phyloP scores from a whole-genome alignment of 2,797 vertebrate genomes.

The Sarcoramphus papa region DNA sequence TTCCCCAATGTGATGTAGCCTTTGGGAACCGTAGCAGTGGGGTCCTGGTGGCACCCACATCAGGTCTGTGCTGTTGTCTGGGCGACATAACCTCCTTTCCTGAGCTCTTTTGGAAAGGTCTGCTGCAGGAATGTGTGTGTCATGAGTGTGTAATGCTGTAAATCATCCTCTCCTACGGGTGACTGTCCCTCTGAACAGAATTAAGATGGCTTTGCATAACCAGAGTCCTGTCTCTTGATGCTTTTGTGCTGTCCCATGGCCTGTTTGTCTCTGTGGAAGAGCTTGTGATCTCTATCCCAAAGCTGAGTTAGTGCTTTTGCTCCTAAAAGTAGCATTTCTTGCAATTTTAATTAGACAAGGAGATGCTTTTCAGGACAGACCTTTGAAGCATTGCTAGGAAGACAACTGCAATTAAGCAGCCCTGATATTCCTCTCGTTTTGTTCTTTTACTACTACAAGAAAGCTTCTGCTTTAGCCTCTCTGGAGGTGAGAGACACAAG shows the following conservation, averaged over 20 bases:
- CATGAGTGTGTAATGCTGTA: not conserved
- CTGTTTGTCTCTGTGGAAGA: not conserved
- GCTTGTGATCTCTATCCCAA: not conserved
- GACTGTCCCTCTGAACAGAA: not conserved
- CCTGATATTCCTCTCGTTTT: not conserved
- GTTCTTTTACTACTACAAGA: not conserved
- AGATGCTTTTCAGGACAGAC: not conserved
- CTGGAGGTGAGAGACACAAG: not conserved
- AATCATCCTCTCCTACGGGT: not conserved
- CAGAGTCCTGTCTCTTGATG: not conserved
- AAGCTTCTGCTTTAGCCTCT: not conserved
- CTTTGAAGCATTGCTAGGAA: slow-evolving; percentile 6
- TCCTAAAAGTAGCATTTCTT: slow-evolving; percentile 4
- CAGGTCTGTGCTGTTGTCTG: not conserved
- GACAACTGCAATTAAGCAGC: not conserved
- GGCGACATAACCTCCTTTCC: not conserved
- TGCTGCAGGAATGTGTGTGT: not conserved
- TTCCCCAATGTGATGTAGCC: not conserved
- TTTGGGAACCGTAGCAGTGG: not conserved
- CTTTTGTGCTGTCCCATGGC: not conserved
- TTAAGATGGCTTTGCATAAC: not conserved
- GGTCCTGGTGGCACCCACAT: not conserved
- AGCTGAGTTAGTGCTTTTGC: not conserved
- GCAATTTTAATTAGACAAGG: slow-evolving; percentile 4
- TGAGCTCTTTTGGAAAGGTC: not conserved